Conservation (phyloP, 23 tunicate genomes). For the Oikopleura dioica region DNA sequence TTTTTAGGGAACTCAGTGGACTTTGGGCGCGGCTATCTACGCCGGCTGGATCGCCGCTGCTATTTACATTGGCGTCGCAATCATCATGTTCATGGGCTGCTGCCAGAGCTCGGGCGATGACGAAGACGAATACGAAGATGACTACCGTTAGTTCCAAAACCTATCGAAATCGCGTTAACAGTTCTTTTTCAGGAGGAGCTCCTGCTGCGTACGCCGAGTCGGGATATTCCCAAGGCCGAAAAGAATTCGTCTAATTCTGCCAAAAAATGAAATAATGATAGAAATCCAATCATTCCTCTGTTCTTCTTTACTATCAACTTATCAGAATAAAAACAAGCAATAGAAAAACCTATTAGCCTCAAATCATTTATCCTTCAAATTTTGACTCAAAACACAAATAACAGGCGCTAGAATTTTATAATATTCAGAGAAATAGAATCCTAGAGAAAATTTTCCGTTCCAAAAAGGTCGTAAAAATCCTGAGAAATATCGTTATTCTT, state of each 20-base stretch:
- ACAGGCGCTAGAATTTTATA: no score
- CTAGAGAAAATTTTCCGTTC: no score
- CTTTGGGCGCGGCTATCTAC: neutral
- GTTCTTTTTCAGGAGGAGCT: neutral
- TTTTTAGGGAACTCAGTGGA: neutral
- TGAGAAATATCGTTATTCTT: no score
- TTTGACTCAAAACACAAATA: no score
- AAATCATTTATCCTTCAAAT: no score
- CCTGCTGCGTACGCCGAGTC: neutral
- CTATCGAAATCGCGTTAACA: neutral
- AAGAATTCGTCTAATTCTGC: constrained; percentile 1
- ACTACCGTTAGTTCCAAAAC: neutral
- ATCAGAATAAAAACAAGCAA: no score
- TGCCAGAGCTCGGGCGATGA: neutral
- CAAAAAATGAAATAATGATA: no score
- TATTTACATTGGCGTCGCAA: neutral
- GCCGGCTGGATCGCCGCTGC: neutral
- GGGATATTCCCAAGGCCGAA: neutral
- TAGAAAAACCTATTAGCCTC: no score
- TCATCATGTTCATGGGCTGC: neutral
- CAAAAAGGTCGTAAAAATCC: no score
- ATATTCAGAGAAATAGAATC: no score
- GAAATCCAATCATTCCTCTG: no score
- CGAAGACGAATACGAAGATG: neutral
- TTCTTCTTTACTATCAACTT: no score